These are phyloP conservation scores for Keiferia lycopersicella DNA, from an alignment of 2,888 invertebrate genomes.

Conservation along the genomic window DNA sequence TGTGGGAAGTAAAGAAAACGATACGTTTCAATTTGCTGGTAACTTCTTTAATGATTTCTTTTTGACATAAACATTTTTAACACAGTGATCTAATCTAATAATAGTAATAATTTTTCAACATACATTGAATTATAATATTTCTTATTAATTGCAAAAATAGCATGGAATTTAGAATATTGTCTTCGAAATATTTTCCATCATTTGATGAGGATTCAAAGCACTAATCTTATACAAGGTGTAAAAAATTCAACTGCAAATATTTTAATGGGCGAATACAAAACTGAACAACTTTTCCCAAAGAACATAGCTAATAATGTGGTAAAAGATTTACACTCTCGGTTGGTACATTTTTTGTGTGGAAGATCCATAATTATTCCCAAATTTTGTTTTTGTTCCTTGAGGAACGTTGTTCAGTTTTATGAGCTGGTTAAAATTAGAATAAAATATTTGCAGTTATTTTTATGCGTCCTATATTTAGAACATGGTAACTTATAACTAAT, in stretches of 20 bases:
- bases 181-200: conserved; percentile 23
- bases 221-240: background rate
- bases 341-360: too few relatives aligned
- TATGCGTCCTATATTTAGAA: conserved; percentile 13
- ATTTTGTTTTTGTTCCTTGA: too few relatives aligned
- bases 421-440: too few relatives aligned
- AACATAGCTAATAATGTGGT: too few relatives aligned
- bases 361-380: too few relatives aligned
- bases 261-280: too few relatives aligned
- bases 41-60: conserved; percentile 18
- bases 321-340: too few relatives aligned
- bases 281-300: too few relatives aligned
- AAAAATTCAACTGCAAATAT: too few relatives aligned
- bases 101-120: background rate
- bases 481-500: conserved; percentile 29
- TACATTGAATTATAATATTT: background rate
- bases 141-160: conserved; percentile 1
- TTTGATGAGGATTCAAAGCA: conserved; percentile 22
- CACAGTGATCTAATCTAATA: background rate
- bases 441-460: too few relatives aligned
- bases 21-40: conserved; percentile 7
- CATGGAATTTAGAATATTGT: conserved; percentile 21
- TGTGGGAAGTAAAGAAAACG: background rate
- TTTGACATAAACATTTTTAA: background rate
- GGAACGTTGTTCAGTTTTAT: too few relatives aligned